These are phyloP conservation scores for Hermatobates lingyangjiaoensis DNA, from an alignment of 1,140 invertebrate genomes.

Conservation along the genomic window DNA sequence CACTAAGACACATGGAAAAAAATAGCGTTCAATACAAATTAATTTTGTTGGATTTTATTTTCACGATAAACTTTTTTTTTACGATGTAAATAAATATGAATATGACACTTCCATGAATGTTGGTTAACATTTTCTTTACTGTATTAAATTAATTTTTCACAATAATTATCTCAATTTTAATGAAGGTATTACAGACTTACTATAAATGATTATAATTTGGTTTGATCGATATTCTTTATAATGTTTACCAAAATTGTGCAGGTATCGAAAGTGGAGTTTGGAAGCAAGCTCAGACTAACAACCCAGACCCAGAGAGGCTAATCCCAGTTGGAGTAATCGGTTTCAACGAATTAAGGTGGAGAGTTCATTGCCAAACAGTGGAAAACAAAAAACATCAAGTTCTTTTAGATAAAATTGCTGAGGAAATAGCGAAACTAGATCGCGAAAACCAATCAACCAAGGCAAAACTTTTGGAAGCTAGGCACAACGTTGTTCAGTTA, in stretches of 20 bases:
- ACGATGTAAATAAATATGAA: too few relatives aligned
- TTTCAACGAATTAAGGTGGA: constrained; percentile 62
- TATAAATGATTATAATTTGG: too few relatives aligned
- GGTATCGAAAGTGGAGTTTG: constrained; percentile 61
- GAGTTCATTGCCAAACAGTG: constrained; percentile 62
- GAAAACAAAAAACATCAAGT: constrained; percentile 58
- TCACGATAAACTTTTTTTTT: too few relatives aligned
- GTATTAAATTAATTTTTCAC: too few relatives aligned
- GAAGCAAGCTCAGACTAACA: constrained; percentile 81
- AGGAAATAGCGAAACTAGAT: constrained; percentile 54
- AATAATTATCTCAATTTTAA: too few relatives aligned
- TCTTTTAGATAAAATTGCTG: constrained; percentile 52
- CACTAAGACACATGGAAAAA: too few relatives aligned
- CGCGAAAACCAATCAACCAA: constrained; percentile 46
- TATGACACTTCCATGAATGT: too few relatives aligned
- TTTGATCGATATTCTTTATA: too few relatives aligned
- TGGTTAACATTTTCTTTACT: too few relatives aligned
- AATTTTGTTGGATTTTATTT: too few relatives aligned
- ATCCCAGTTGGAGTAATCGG: constrained; percentile 86
- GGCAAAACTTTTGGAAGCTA: constrained; percentile 51
- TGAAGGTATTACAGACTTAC: too few relatives aligned
- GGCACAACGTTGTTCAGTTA: constrained; percentile 50
- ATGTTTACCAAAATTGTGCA: constrained; percentile 21
- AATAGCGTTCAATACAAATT: too few relatives aligned
- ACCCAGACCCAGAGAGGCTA: constrained; percentile 72